Evolutionary conservation across 2,888 invertebrate species (phyloP), one percentile per base, ranked within the genome.

Genomic region (Parnassius mnemosyne): DNA sequence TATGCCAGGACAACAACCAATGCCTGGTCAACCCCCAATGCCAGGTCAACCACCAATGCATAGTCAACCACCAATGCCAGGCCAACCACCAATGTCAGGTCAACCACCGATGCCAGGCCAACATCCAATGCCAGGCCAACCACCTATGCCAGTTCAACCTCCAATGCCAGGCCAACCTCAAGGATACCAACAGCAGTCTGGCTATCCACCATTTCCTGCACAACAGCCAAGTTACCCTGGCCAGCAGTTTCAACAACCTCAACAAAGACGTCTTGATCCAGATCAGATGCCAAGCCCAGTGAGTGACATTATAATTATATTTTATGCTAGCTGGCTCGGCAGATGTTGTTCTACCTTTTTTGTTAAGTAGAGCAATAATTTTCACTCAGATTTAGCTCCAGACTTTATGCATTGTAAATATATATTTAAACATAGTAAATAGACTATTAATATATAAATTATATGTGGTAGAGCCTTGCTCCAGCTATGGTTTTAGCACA

Each of bases 201-300:
- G 87, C 3, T 87, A 85, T 69, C 85, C 85, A 0, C 81, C 80
- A 10, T 90, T 83, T 79, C 90, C 91, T 0, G 85, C 73, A 0
- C 92, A 92, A 70, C 90, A 89, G 68, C 84, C 84, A 0, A 74
- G 79, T 16, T 87, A 85, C 71, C 84, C 87, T 2, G 83, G 79
- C 0, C 84, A 77, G 64, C 83, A 89, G 66, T 84, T 83, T 66
- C 92, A 92, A 65, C 91, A 77, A 65, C 94, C 93, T 70, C 92
- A 88, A 68, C 84, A 89, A 69, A 94, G 93, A 76, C 89, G 95
- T 62, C 92, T 98, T n/a, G 97, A 99, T 90, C 98, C 98, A 12
- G 98, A 99, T 81, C 97, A 96, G 80, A 98, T 98, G 97, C 59
- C 54, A 3, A 58, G 50, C 44, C 47, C 51, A n/a, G 56, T 57